Base-by-base conservation (phyloP, 2,888 invertebrate species). In the Cerceris rybyensis region DNA sequence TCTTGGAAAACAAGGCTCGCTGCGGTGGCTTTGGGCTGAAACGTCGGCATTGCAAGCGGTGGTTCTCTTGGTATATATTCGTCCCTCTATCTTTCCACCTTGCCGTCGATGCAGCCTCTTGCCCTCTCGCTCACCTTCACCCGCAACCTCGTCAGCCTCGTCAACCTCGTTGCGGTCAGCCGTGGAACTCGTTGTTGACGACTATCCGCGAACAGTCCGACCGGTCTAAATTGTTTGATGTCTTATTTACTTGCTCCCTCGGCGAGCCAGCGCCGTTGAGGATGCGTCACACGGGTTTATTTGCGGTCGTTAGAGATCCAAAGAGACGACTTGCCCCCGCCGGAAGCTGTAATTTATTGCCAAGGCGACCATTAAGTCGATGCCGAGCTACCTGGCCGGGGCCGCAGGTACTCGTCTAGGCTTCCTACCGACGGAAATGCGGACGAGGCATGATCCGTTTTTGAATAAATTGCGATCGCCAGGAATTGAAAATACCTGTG, bases 211-310 rank as follows among this genome's bases (percentile, higher is more conserved):
- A 81, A 78, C 75, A 75, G 74, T 81, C 79, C 69, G 78, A 78
- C 84, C 83, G 79, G 67, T 84, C 84, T 68, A 82, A 86, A 90
- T 90, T 89, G 90, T 90, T 90, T 91, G 91, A 91, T 89, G 90
- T 91, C 91, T 91, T 91, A 91, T 90, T 91, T 90, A 88, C 86
- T 80, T 80, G 80, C 68, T 73, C 77, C 58, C 59, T 75, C 64
- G 59, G 69, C 75, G 59, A 64, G 70, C 58, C 68, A 52, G 39
- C 71, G 41, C 54, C 60, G 52, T 42, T 42, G 60, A 83, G 81
- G 82, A 88, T 84, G 87, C 86, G 87, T 88, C 89, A 88, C 77
- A 63, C 64, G 78, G 81, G 84, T 89, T 90, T 90, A 89, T 90
- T 90, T 90, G 89, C 82, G 87, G 85, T 86, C 78, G 80, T 75